Percentiles rank a stretch among this genome's conserved stretches.
These are phyloP conservation scores for Musca domestica DNA, from an alignment of 1,140 invertebrate genomes.

Conservation along the genomic window DNA sequence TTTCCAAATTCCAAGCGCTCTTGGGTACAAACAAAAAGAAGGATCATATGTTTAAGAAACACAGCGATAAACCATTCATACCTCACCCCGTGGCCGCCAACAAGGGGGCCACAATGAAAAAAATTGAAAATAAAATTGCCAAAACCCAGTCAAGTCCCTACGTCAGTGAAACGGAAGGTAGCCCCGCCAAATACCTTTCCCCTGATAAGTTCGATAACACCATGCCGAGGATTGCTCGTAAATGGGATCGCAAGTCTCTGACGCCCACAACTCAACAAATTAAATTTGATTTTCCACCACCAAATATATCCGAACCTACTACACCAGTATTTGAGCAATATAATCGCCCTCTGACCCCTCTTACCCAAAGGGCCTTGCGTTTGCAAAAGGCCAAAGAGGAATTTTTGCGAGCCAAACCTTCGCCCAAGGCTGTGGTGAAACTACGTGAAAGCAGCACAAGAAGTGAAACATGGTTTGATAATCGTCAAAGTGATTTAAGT, in stretches of 20 bases:
- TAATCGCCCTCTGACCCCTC: conserved; percentile 38
- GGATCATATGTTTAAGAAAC: conserved; percentile 16
- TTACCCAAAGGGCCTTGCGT: conserved; percentile 57
- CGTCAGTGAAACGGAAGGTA: conserved; percentile 23
- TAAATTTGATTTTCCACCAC: conserved; percentile 40
- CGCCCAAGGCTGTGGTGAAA: conserved; percentile 29
- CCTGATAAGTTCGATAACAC: conserved; percentile 35
- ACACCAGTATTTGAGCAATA: conserved; percentile 24
- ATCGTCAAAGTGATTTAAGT: conserved; percentile 25
- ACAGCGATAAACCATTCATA: conserved; percentile 7
- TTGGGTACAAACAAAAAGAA: background rate
- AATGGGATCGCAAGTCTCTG: conserved; percentile 27
- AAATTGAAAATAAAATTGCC: conserved; percentile 48
- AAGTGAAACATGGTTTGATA: conserved; percentile 22
- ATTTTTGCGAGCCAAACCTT: conserved; percentile 56
- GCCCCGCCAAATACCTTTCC: background rate
- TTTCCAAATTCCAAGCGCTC: background rate
- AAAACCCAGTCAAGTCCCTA: conserved; percentile 44
- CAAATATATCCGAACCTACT: conserved; percentile 21
- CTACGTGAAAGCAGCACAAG: conserved; percentile 10
- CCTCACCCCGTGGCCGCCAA: background rate
- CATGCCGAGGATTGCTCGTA: conserved; percentile 22
- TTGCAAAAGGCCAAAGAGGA: conserved; percentile 65
- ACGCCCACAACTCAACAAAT: conserved; percentile 39
- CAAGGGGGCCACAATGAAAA: conserved; percentile 25